Evolutionary conservation across 2,888 invertebrate genomes (phyloP).

Genomic region (Drosophila multiciliata): DNA sequence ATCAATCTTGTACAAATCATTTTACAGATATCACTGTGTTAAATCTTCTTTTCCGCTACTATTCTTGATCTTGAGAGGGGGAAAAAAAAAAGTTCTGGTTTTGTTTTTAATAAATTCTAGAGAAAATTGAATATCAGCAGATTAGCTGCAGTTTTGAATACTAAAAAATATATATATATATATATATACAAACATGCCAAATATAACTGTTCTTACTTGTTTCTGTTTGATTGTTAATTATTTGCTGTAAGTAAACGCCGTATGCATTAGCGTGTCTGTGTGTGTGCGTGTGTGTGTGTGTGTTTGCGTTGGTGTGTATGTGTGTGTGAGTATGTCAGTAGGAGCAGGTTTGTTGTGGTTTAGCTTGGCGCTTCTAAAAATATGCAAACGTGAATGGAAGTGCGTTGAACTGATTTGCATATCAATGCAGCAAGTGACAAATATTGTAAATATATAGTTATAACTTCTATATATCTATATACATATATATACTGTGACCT

Average conservation of each 20-base stretch:
- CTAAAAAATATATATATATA: no score
- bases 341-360: conserved; percentile 3
- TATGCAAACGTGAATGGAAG: neutral
- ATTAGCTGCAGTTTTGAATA: neutral
- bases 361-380: neutral
- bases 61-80: no score
- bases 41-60: no score
- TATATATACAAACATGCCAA: neutral
- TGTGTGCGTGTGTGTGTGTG: neutral
- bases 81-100: no score
- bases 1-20: neutral
- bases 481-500: no score
- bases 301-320: neutral
- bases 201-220: neutral
- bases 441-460: neutral
- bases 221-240: neutral
- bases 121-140: neutral
- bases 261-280: neutral
- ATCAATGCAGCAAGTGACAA: neutral
- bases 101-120: no score
- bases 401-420: conserved; percentile 31
- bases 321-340: neutral
- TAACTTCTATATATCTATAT: no score
- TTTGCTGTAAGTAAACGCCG: conserved; percentile 26
- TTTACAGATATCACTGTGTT: no score